Conservation (phyloP, 2,797 vertebrate genomes). For the Paguma larvata region DNA sequence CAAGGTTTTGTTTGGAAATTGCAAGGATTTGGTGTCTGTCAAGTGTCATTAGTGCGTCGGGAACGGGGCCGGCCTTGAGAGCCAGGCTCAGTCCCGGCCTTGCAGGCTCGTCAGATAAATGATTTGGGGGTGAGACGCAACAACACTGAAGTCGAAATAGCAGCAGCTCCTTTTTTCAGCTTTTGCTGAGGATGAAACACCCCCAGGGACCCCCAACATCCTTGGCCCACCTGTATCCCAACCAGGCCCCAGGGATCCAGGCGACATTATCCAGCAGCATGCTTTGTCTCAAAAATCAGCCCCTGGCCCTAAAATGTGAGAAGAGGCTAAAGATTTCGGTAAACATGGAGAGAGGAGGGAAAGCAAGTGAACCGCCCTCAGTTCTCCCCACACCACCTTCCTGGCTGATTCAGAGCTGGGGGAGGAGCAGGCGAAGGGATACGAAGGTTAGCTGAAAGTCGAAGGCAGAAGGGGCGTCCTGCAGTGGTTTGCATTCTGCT, state of each 20-base stretch:
- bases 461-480: not conserved
- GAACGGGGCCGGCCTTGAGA: not conserved
- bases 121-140: conserved; percentile 39
- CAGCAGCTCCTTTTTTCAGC: not conserved
- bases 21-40: conserved; percentile 60
- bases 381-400: not conserved
- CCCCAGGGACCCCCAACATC: not conserved
- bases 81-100: conserved; percentile 24
- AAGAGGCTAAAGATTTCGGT: not conserved
- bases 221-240: not conserved
- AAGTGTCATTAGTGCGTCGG: conserved; percentile 11
- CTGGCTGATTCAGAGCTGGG: not conserved
- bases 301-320: not conserved
- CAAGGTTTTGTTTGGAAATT: conserved; percentile 64
- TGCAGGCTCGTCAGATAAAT: not conserved
- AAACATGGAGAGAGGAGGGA: not conserved
- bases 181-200: conserved; percentile 18
- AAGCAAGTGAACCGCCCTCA: not conserved
- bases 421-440: not conserved
- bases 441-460: not conserved
- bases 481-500: not conserved
- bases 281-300: not conserved
- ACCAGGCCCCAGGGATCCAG: not conserved
- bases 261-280: not conserved
- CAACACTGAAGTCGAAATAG: not conserved